Conservation (phyloP, 2,113 vertebrate species). For the Misgurnus anguillicaudatus region DNA sequence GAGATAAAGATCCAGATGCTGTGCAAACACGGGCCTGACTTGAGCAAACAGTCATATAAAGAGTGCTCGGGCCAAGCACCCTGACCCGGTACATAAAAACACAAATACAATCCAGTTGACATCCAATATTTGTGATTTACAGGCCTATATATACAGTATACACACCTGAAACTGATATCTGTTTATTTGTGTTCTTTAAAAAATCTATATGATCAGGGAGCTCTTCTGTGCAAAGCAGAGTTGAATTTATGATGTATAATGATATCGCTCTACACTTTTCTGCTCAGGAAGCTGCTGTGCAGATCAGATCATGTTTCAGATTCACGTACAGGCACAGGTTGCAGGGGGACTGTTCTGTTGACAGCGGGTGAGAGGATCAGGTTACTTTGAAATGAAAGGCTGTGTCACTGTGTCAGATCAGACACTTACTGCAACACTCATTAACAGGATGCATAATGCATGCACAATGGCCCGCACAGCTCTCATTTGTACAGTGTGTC, state of each 20-base stretch:
- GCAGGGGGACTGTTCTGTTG: neutral
- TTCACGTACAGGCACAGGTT: neutral
- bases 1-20: neutral
- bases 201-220: neutral
- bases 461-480: neutral
- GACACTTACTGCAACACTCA: neutral
- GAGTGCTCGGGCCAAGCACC: constrained; percentile 19
- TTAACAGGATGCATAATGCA: constrained; percentile 7
- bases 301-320: no score
- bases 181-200: neutral
- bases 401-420: constrained; percentile 20
- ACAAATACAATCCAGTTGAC: constrained; percentile 44
- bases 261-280: neutral
- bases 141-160: neutral
- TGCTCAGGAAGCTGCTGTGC: neutral
- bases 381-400: constrained; percentile 28
- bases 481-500: neutral
- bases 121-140: constrained; percentile 30
- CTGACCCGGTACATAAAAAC: constrained; percentile 41
- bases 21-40: constrained; percentile 16
- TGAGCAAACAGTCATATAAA: constrained; percentile 2
- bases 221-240: neutral
- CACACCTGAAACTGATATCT: no score
- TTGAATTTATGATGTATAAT: neutral
- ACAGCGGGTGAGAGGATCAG: constrained; percentile 23